Percentiles rank a stretch among this genome's conserved stretches.
phyloP scores from a whole-genome alignment of 2,113 vertebrate species.

The Charadrius vociferus region DNA sequence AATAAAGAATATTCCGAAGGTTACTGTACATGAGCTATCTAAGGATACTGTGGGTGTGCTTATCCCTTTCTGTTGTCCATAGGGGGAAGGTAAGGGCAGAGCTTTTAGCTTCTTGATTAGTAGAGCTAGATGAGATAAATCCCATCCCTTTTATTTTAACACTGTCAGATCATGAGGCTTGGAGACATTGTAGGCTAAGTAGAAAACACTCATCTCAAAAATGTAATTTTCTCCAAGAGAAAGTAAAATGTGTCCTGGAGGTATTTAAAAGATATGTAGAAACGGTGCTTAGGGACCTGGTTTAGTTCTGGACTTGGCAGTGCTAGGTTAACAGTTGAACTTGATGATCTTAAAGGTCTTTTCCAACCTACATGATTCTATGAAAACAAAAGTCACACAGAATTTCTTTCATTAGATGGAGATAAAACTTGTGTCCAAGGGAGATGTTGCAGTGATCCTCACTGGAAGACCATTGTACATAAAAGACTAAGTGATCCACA shows the following conservation, averaged over 20 bases:
- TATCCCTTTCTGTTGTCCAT: background rate
- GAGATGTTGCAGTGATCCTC: background rate
- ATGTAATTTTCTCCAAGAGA: background rate
- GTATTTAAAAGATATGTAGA: background rate
- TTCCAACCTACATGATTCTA: background rate
- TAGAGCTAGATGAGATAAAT: background rate
- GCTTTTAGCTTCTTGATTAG: background rate
- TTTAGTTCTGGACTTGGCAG: background rate
- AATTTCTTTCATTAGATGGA: background rate
- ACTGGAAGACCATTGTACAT: background rate
- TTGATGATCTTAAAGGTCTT: background rate
- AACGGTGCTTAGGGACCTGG: background rate
- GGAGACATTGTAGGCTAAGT: background rate
- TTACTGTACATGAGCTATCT: background rate
- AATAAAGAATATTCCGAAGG: background rate
- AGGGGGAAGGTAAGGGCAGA: background rate
- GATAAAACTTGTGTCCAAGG: background rate
- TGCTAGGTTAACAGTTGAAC: background rate
- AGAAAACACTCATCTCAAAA: background rate
- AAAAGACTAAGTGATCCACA: background rate
- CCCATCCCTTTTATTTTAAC: background rate
- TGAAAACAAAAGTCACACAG: background rate
- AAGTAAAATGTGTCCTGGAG: background rate
- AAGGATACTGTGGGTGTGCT: background rate
- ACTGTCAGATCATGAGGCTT: background rate